phyloP scores from a whole-genome alignment of 2,113 vertebrate genomes.

The Dromas ardeola region DNA sequence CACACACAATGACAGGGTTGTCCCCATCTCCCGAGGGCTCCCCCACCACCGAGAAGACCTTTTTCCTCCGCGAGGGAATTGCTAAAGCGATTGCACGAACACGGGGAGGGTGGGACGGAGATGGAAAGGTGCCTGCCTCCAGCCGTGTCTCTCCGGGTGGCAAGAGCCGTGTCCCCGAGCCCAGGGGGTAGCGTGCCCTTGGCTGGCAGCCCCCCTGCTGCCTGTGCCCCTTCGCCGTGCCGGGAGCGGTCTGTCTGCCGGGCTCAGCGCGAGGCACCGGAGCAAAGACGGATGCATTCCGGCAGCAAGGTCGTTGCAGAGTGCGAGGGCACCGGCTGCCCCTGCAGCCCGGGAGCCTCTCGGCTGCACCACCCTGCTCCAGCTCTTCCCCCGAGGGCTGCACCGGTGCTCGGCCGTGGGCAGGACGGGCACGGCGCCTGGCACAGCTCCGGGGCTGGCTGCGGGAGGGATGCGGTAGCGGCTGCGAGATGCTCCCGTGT shows the following conservation, averaged over 20 bases:
- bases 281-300: background rate
- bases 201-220: background rate
- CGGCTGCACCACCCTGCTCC: background rate
- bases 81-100: background rate
- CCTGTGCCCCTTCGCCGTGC: background rate
- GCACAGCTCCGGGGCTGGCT: background rate
- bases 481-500: background rate
- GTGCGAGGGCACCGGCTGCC: background rate
- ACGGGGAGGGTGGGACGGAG: fast-evolving
- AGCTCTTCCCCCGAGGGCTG: background rate
- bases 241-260: background rate
- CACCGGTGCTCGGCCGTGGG: fast-evolving
- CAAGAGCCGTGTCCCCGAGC: background rate
- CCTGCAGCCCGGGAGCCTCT: background rate
- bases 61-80: fast-evolving
- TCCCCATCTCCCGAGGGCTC: background rate
- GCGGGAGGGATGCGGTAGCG: background rate
- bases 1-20: background rate
- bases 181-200: background rate
- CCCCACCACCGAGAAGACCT: fast-evolving
- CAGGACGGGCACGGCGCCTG: background rate
- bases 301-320: background rate
- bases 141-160: fast-evolving
- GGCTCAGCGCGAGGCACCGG: background rate
- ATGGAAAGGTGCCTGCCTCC: background rate